Base-by-base conservation (phyloP, 2,113 vertebrate species). In the Carassius gibelio region DNA sequence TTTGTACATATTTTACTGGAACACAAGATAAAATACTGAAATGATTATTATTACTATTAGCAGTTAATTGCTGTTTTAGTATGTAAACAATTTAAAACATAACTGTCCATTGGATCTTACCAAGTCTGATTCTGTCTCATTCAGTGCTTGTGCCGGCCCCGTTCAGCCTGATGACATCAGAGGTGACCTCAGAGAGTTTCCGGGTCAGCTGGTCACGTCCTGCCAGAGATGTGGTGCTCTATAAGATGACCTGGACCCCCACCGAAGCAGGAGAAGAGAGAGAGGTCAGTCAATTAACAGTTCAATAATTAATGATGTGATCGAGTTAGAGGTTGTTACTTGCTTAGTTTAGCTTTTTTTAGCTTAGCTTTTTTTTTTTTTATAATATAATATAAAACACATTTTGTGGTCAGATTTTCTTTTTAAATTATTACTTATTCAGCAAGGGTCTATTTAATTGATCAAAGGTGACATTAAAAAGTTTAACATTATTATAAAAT, bases 191-290 rank as follows among this genome's bases (percentile, higher is more conserved):
- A 7, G 93, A 96, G 62, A 95, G 96, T 86, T 97, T 99, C 88
- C 94, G 92, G 86, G 96, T 99, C 90, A 96, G 92, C 91, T 99
- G 98, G 98, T 95, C 96, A 78, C 96, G 96, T 8, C 94, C 96
- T 11, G 96, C 96, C 0, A 90, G 90, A n/a, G 96, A 97, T 76
- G 95, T 96, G 68, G 92, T 94, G n/a, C 95, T 95, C 62, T 98
- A 99, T 92, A 95, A 95, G 89, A 91, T 99, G 84, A 94, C 94
- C 77, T 99, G 98, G 97, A 94, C 94, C 17, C 96, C 97, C 2
- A 91, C 96, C 38, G 90, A 90, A 0, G 97, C 96, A 0, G 96
- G 96, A 1, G 92, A 96, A 30, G 90, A 94, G 0, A 94, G 94
- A 80, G 96, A 99, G 95, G 98, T 99, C 85, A 94, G 94, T 93